phyloP scores from a whole-genome alignment of 53 echinoderm and acorn worm species.

The Astropecten irregularis region DNA sequence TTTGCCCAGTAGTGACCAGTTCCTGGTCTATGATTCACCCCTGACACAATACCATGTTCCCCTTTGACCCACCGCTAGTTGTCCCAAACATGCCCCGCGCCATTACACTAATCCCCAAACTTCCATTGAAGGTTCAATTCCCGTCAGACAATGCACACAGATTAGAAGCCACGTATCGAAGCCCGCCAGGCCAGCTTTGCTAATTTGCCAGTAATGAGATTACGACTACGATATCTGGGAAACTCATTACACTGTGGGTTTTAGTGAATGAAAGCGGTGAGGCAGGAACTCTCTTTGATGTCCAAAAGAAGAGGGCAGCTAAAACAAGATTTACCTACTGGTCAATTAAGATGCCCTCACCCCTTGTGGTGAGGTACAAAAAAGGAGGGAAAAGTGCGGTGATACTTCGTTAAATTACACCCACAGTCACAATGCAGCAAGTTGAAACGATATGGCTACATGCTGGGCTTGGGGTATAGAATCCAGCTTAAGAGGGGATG shows the following conservation, averaged over 20 bases:
- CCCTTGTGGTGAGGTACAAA: not conserved
- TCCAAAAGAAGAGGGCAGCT: not conserved
- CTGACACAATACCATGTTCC: too few species aligned
- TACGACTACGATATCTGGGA: not conserved
- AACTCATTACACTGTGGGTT: constrained; percentile 3
- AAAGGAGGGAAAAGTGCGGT: not conserved
- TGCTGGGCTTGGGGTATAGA: not conserved
- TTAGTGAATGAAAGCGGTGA: not conserved
- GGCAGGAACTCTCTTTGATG: not conserved
- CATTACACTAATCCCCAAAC: not conserved
- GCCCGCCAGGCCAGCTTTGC: not conserved
- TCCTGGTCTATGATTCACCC: too few species aligned
- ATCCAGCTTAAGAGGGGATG: not conserved
- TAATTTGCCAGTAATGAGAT: constrained; percentile 38
- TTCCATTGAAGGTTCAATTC: not conserved
- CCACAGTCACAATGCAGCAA: not conserved
- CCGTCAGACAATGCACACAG: not conserved
- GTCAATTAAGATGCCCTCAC: constrained; percentile 3
- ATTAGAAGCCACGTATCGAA: too few species aligned
- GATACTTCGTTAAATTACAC: not conserved
- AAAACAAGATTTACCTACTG: not conserved
- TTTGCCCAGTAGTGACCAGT: too few species aligned
- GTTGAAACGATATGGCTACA: constrained; percentile 5
- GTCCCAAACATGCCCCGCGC: not conserved
- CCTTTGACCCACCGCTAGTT: constrained; percentile 12